Percentiles rank a stretch among this genome's conserved stretches.
Evolutionary conservation across 2,888 invertebrate genomes (phyloP).

Genomic region (Elmis aenea): DNA sequence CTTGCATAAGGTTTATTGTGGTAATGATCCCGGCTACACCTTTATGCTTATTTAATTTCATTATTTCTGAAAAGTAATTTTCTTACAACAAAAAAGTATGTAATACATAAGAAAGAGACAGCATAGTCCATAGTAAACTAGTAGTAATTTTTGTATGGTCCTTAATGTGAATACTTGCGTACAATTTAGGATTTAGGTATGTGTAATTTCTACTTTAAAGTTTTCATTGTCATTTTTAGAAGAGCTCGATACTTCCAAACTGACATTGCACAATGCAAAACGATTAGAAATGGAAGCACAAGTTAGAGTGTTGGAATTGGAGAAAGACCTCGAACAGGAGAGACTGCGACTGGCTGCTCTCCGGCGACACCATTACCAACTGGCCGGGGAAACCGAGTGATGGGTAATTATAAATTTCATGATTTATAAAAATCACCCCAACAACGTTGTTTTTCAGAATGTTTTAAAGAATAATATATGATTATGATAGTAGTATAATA

Average conservation of each 20-base stretch:
- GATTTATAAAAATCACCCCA: not conserved
- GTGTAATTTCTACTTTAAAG: too few species aligned
- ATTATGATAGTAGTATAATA: too few species aligned
- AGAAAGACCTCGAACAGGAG: constrained; percentile 85
- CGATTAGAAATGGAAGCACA: constrained; percentile 96
- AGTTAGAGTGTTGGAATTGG: constrained; percentile 88
- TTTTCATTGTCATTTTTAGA: constrained; percentile 59
- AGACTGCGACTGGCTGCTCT: constrained; percentile 79
- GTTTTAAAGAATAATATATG: not conserved
- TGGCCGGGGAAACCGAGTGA: constrained; percentile 63
- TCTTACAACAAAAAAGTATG: too few species aligned
- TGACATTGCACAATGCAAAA: constrained; percentile 92
- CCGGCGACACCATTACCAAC: constrained; percentile 86
- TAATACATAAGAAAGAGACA: too few species aligned
- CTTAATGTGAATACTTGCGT: too few species aligned
- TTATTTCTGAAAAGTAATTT: too few species aligned
- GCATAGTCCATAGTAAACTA: too few species aligned
- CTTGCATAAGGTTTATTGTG: too few species aligned
- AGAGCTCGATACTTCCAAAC: constrained; percentile 81
- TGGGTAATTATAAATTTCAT: constrained; percentile 12
- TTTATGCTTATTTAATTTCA: too few species aligned
- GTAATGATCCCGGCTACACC: too few species aligned
- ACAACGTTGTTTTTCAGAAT: not conserved
- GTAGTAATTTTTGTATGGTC: too few species aligned
- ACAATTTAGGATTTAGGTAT: too few species aligned